Evolutionary conservation across 2,113 vertebrate species (phyloP).

Genomic region (Ceratotherium simum): DNA sequence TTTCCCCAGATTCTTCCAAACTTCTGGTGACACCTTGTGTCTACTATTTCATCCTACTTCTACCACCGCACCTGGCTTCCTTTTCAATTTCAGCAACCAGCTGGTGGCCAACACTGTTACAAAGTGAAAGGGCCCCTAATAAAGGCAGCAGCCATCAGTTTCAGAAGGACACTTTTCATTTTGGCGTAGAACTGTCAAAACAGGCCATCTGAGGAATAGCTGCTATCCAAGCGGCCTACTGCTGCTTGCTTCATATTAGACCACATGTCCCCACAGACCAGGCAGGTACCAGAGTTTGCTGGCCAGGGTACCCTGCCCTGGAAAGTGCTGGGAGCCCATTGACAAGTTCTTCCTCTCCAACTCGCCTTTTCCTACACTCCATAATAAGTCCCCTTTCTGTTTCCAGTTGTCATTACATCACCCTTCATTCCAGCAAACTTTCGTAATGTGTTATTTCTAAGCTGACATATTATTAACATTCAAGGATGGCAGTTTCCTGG

Average conservation of each 20-base stretch:
- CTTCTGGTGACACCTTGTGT: neutral
- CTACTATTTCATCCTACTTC: neutral
- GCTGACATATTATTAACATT: slow-evolving; percentile 59
- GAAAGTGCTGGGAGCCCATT: neutral
- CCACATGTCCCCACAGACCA: neutral
- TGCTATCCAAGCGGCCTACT: neutral
- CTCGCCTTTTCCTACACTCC: neutral
- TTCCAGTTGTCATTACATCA: slow-evolving; percentile 76
- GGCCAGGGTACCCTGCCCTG: neutral
- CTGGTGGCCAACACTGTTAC: neutral
- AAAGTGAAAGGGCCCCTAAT: neutral
- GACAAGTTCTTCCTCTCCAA: neutral
- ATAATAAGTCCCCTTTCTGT: slow-evolving; percentile 70
- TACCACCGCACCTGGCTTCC: neutral
- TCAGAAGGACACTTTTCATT: neutral
- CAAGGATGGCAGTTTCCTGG: slow-evolving; percentile 34
- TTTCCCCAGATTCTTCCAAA: neutral
- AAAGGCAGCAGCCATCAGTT: neutral
- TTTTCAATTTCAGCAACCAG: neutral
- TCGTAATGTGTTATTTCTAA: slow-evolving; percentile 72
- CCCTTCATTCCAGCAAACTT: slow-evolving; percentile 71
- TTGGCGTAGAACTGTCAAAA: neutral
- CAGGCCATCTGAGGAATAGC: neutral
- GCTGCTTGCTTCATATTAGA: neutral
- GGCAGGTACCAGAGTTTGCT: neutral